Base-by-base conservation (phyloP, 1,140 invertebrate genomes). In the Lucilia sericata region DNA sequence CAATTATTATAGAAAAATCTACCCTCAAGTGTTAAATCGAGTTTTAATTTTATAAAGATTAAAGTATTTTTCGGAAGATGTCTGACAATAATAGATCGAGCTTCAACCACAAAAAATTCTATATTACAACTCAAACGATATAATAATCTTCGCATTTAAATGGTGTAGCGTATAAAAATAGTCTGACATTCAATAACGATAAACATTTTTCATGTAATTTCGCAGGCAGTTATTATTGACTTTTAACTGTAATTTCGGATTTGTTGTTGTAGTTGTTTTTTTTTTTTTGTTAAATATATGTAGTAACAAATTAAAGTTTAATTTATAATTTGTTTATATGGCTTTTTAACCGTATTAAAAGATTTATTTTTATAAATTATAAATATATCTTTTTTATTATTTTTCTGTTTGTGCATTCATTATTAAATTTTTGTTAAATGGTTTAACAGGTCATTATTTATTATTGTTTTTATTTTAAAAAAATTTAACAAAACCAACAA, bases 241-340 rank as follows among this genome's bases (percentile, higher is more conserved):
- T 70, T 70, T 70, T 70, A 10, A 5, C 21, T 70, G 65, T 25
- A 70, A 70, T 70, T 21, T 70, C 9, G 19, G 19, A 9, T 10
- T 70, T 70, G 51, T n/a, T 60, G 17, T 60, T n/a, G 55, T 60
- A 14, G 14, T 60, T 60, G 55, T 60, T n/a, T 21, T 70, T 70
- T 21, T 10, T 9, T 5, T 70, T n/a, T n/a, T n/a, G n/a, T n/a
- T n/a, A n/a, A n/a, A 17, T 13, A 21, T 25, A 70, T 70, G 9
- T 70, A n/a, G 10, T 21, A 21, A 19, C n/a, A 70, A 21, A 25
- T 70, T 70, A 70, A 70, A n/a, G 65, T 70, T 70, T 70, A 70
- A 70, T 70, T 70, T 70, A 70, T 70, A 70, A 70, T 70, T 70
- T 70, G 65, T 70, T 70, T 70, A 70, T 70, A 70, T 70, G 65